These are phyloP conservation scores for Taxidea taxus DNA, from an alignment of 2,113 vertebrate species.

Conservation along the genomic window DNA sequence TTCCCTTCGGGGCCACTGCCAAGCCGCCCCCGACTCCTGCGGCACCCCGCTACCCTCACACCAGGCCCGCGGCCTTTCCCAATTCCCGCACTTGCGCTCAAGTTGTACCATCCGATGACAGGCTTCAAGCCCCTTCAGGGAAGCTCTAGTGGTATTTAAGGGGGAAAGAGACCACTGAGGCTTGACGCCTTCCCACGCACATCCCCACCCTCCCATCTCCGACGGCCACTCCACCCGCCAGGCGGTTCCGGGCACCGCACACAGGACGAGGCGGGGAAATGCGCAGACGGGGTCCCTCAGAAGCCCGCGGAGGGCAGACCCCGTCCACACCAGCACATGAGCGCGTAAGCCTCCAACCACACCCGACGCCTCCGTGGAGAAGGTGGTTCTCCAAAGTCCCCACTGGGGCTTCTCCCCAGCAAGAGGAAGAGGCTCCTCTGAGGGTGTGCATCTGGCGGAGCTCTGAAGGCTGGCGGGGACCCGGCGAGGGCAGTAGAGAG, in stretches of 20 bases:
- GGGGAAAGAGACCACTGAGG: too few relatives aligned
- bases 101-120: neutral
- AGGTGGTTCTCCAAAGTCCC: too few relatives aligned
- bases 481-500: too few relatives aligned
- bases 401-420: neutral
- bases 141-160: neutral
- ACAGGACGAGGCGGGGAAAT: rapidly evolving
- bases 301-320: neutral
- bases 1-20: neutral
- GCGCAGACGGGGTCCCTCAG: neutral
- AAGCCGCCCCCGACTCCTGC: rapidly evolving
- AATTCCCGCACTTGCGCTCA: rapidly evolving
- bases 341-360: neutral
- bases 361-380: neutral
- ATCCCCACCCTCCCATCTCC: neutral
- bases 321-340: neutral
- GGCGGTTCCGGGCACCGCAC: rapidly evolving
- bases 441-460: rapidly evolving
- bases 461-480: neutral
- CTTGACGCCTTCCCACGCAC: rapidly evolving
- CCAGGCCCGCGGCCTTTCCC: neutral
- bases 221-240: neutral
- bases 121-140: neutral
- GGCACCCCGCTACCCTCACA: too few relatives aligned
- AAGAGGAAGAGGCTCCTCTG: neutral